Base-by-base conservation (phyloP, 37 sponge, comb jelly and placozoan species). In the Crambe crambe region DNA sequence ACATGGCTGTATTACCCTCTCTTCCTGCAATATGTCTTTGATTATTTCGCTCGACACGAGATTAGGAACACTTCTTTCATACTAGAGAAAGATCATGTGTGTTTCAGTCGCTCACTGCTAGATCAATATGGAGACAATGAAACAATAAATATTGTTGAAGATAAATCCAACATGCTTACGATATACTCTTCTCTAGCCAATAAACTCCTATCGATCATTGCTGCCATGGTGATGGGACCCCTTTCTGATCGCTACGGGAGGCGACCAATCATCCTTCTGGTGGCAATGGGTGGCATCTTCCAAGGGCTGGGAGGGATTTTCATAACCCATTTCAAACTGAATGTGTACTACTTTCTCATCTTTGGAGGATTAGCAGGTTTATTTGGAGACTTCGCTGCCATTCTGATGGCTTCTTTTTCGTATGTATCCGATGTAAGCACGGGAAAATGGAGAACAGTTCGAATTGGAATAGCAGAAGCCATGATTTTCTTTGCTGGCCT, bases 341-440 rank as follows among this genome's bases (percentile, higher is more conserved):
- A 60, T 43, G 21, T 90, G 35, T 62, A 65, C 23, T 26, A 58
- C 23, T 63, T 80, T 42, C 10, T 80, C 0, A 23, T 85, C 18
- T 34, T 2, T 1, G 60, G 35, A 56, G 54, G 65, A 15, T 27
- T 81, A 25, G 60, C 37, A 54, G 86, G 82, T 3, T 8, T 80
- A 1, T 44, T 26, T 30, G 91, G 91, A 18, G 86, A 79, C 25
- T 72, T 81, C 54, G 78, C 86, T 35, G 78, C 58, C 17, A 44
- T 84, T 1, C 56, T 90, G 0, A 70, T 62, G 54, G 66, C 76
- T 23, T 37, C 42, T 25, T 81, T 76, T n/a, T 40, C 91, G 6
- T 90, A 90, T 42, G 26, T 81, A 9, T 30, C 78, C 10, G 91
- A 90, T 56, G 36, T 90, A 31, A 81, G 81, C 35, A 76, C 91